phyloP scores from a whole-genome alignment of 2,113 vertebrate species.

The Amblyopsis rosae region DNA sequence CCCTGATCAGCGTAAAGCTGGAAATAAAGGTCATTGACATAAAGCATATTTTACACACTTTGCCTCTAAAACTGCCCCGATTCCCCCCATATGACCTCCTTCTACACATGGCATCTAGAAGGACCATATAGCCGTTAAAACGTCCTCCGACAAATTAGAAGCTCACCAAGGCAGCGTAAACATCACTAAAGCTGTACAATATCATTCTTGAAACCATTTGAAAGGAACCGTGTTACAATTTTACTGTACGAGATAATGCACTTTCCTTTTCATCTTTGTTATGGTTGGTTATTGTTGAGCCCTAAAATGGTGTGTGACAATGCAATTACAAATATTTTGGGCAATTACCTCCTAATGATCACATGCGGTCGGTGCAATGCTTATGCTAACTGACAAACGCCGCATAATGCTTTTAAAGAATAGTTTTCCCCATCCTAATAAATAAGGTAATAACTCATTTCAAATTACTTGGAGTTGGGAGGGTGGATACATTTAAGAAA shows the following conservation, averaged over 20 bases:
- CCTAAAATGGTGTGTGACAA: slow-evolving; percentile 21
- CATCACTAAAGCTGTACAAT: too few species aligned
- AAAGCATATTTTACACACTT: slow-evolving; percentile 11
- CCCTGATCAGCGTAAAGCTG: too few species aligned
- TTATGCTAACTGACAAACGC: slow-evolving; percentile 21
- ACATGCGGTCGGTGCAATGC: slow-evolving; percentile 23
- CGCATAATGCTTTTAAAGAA: slow-evolving; percentile 13
- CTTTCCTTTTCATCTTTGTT: neutral
- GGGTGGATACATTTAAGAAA: neutral
- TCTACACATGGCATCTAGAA: slow-evolving; percentile 8
- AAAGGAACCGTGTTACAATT: neutral
- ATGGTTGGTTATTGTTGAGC: neutral
- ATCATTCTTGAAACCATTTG: neutral
- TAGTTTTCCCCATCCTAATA: slow-evolving; percentile 3
- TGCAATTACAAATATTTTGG: slow-evolving; percentile 37
- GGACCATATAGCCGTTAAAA: neutral
- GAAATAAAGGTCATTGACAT: too few species aligned
- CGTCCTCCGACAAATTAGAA: neutral
- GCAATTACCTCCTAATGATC: slow-evolving; percentile 42
- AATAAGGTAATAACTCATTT: neutral
- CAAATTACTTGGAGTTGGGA: neutral
- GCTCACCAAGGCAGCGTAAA: too few species aligned
- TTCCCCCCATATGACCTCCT: slow-evolving; percentile 11
- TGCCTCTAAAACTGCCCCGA: slow-evolving; percentile 9
- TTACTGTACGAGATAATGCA: neutral